Base-by-base conservation (phyloP, 2,888 invertebrate species). In the Drosophila neotestacea region DNA sequence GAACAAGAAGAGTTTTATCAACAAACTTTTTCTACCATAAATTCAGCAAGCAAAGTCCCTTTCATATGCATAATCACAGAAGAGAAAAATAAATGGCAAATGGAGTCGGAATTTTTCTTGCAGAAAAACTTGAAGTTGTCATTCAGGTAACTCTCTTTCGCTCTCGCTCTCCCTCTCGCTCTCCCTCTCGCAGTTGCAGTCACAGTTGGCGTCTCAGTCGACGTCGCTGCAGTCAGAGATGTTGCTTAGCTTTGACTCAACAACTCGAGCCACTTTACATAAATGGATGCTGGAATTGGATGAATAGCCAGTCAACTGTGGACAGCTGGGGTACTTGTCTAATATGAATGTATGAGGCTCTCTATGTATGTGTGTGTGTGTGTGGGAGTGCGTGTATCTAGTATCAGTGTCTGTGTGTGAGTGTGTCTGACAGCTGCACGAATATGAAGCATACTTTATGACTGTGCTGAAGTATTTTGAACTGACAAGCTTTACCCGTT, bases 281-380 rank as follows among this genome's bases (percentile, higher is more conserved):
- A 79, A 77, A 79, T 74, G 77, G 75, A 65, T 74, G 70, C 75
- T 63, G 46, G 48, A 63, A 69, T 73, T 66, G 76, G 36, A 77
- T 77, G 77, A 66, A 77, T 77, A 75, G 65, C 70, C 75, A 77
- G 77, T 79, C 77, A 70, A 74, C 75, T 79, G 62, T 70, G 60
- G 77, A 74, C 76, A 79, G 74, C 75, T 78, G 68, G 32, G 61
- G 51, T 61, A 73, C 76, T 79, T 73, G 74, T 78, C 69, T 78
- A 73, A 71, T 46, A 51, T 56, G 46, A 39, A 61, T 60, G 51
- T 44, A 47, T 70, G 41, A 30, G 56, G 22, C 11, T 51, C 11
- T 51, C n/a, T 38, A 0, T 44, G 9, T 39, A 3, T 32, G 10
- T 27, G 38, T 30, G 16, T 34, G n/a, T 36, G 16, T n/a, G 7